Percentiles rank a stretch among this genome's conserved stretches.
phyloP scores from a whole-genome alignment of 1,140 invertebrate species.

The Drosophila sechellia region DNA sequence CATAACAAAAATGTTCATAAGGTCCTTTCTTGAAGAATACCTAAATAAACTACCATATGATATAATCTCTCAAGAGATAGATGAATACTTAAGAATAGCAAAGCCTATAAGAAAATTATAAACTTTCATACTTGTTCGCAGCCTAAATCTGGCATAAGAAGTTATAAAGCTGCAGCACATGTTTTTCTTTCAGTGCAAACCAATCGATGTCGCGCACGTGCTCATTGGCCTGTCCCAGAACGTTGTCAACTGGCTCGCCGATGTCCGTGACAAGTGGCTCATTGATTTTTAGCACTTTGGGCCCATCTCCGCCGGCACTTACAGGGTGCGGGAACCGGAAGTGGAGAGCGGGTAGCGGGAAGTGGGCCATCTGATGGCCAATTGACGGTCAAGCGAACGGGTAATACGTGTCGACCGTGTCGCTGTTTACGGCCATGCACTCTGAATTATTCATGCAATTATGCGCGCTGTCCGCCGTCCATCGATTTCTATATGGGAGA shows the following conservation, averaged over 20 bases:
- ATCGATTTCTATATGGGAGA: slow-evolving; percentile 34
- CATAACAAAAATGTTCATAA: neutral
- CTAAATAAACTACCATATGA: too few species aligned
- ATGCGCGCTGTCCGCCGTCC: slow-evolving; percentile 30
- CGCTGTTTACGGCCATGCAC: slow-evolving; percentile 38
- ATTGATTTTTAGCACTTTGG: slow-evolving; percentile 59
- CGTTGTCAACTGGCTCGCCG: slow-evolving; percentile 35
- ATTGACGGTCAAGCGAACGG: slow-evolving; percentile 48
- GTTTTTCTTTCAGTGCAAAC: neutral
- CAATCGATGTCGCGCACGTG: slow-evolving; percentile 37
- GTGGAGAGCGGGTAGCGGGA: neutral
- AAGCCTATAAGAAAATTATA: too few species aligned
- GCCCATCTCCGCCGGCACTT: slow-evolving; percentile 30
- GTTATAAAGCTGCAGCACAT: neutral
- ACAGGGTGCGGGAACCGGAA: neutral
- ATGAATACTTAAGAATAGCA: too few species aligned
- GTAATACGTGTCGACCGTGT: slow-evolving; percentile 41
- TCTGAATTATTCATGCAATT: slow-evolving; percentile 71
- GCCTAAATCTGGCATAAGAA: neutral
- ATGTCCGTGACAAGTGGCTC: slow-evolving; percentile 50
- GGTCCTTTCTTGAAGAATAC: neutral
- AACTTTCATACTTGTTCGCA: too few species aligned
- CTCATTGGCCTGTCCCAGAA: slow-evolving; percentile 37
- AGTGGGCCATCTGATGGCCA: slow-evolving; percentile 28
- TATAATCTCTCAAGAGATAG: too few species aligned